phyloP scores from a whole-genome alignment of 2,113 vertebrate genomes.

The Protobothrops mucrosquamatus region DNA sequence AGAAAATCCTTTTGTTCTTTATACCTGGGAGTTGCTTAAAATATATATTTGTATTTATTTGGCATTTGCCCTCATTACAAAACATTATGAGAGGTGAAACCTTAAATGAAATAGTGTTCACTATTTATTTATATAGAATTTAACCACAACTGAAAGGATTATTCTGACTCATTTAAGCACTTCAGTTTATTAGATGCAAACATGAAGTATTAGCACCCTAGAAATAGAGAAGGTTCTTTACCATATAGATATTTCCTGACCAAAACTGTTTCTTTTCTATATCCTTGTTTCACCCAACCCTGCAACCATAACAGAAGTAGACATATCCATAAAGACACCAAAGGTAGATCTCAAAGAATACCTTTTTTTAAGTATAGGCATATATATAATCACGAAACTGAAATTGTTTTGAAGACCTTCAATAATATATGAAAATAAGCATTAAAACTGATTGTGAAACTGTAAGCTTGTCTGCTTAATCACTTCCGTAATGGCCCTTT shows the following conservation, averaged over 20 bases:
- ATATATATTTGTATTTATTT: neutral
- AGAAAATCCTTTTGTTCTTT: neutral
- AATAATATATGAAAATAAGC: neutral
- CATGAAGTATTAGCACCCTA: neutral
- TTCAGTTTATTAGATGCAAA: neutral
- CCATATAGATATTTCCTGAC: neutral
- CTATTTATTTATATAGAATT: neutral
- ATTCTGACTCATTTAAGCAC: constrained; percentile 29
- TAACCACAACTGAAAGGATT: neutral
- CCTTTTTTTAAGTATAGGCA: neutral
- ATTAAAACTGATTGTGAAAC: neutral
- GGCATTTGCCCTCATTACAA: neutral
- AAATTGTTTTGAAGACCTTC: fast-evolving
- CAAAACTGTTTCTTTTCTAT: neutral
- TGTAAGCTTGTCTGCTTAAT: neutral
- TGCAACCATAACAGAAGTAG: neutral
- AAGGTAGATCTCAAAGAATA: neutral
- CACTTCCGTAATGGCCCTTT: neutral
- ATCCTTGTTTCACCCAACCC: neutral
- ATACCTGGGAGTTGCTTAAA: neutral
- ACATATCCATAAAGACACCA: neutral
- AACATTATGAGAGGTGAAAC: fast-evolving
- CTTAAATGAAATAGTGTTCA: neutral
- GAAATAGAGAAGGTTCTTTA: constrained; percentile 33
- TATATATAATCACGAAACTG: neutral